phyloP scores from a whole-genome alignment of 2,113 vertebrate species.

The Glaucidium brasilianum region DNA sequence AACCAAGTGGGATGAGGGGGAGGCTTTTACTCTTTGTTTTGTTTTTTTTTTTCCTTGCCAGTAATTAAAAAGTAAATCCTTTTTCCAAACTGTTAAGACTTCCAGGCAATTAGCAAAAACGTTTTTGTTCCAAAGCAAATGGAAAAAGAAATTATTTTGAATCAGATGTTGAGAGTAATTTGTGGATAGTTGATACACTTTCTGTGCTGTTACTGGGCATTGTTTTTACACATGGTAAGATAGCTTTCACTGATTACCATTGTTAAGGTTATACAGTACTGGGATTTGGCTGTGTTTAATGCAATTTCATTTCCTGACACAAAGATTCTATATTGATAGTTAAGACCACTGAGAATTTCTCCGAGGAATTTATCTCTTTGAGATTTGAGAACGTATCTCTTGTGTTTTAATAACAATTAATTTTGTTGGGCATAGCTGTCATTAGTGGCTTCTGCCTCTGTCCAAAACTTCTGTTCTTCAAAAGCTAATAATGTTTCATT shows the following conservation, averaged over 20 bases:
- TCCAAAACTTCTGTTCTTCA: neutral
- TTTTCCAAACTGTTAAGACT: neutral
- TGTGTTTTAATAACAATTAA: neutral
- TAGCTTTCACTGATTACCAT: neutral
- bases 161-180: neutral
- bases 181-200: neutral
- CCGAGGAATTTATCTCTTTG: neutral
- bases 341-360: neutral
- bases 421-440: neutral
- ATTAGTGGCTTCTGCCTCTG: constrained; percentile 14
- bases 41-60: neutral
- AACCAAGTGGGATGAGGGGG: neutral
- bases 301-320: neutral
- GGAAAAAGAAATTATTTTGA: neutral
- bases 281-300: neutral
- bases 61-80: neutral
- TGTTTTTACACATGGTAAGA: neutral
- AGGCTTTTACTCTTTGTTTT: neutral
- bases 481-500: neutral
- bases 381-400: neutral
- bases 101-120: neutral
- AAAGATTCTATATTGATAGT: neutral
- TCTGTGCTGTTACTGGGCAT: neutral
- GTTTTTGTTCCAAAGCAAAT: neutral
- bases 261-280: neutral